These are phyloP conservation scores for Agrilus biguttatus DNA, from an alignment of 2,888 invertebrate species.

Conservation along the genomic window DNA sequence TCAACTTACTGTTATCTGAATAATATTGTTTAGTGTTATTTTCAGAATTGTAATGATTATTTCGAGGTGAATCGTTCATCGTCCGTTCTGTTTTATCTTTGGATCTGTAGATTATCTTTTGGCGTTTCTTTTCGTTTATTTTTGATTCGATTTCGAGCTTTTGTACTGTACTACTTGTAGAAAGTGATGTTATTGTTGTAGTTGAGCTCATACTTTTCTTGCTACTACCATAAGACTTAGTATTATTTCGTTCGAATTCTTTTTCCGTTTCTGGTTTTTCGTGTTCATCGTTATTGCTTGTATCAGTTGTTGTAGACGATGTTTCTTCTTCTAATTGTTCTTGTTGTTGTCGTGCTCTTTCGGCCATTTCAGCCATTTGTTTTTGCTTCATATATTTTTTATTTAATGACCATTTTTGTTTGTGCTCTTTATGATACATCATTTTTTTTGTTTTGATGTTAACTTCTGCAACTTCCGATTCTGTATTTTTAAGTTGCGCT, in stretches of 20 bases:
- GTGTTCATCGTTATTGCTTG: slow-evolving; percentile 45
- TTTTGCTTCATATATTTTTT: slow-evolving; percentile 10
- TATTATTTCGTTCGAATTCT: slow-evolving; percentile 1
- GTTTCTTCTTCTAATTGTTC: slow-evolving; percentile 45
- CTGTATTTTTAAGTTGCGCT: slow-evolving; percentile 6
- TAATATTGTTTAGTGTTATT: too few relatives aligned
- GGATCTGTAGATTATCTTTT: neutral
- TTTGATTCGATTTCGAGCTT: too few relatives aligned
- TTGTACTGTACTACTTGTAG: too few relatives aligned
- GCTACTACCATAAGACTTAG: too few relatives aligned
- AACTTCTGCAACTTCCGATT: slow-evolving; percentile 4
- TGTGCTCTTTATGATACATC: slow-evolving; percentile 10
- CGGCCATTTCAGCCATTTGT: slow-evolving; percentile 4
- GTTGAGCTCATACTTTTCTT: too few relatives aligned
- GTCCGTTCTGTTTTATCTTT: too few relatives aligned
- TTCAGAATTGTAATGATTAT: too few relatives aligned
- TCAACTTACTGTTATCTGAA: slow-evolving; percentile 8
- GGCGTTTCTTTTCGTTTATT: slow-evolving; percentile 2
- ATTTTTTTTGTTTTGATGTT: slow-evolving; percentile 6
- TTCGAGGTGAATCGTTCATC: too few relatives aligned
- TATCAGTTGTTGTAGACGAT: slow-evolving; percentile 56
- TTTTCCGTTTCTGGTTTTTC: slow-evolving; percentile 8
- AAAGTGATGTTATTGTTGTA: too few relatives aligned
- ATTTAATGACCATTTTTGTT: slow-evolving; percentile 9
- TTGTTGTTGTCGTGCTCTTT: neutral